These are phyloP conservation scores for Coregonus clupeaformis DNA, from an alignment of 2,113 vertebrate species.

Conservation along the genomic window DNA sequence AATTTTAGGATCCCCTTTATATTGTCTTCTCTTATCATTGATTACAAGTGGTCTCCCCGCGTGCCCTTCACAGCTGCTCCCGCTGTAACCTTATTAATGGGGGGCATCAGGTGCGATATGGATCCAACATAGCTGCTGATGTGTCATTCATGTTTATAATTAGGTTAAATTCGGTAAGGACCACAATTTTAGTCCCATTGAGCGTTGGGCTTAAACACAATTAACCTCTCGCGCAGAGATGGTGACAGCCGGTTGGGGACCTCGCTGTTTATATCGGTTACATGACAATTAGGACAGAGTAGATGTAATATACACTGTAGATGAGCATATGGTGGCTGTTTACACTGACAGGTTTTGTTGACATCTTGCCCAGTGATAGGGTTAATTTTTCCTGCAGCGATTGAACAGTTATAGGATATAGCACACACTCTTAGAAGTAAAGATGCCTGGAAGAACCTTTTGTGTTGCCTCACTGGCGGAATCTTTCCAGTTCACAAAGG, in stretches of 20 bases:
- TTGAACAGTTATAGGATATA: neutral
- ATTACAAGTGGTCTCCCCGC: too few relatives aligned
- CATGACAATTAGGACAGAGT: conserved; percentile 48
- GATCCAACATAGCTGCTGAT: conserved; percentile 23
- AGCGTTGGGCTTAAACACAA: conserved; percentile 5
- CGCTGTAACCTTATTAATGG: conserved; percentile 28
- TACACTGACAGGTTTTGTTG: conserved; percentile 39
- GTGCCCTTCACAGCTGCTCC: conserved; percentile 25
- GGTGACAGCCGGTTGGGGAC: conserved; percentile 37
- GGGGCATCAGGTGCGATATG: conserved; percentile 52
- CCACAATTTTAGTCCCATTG: conserved; percentile 11
- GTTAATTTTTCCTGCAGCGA: conserved; percentile 14
- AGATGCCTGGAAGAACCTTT: too few relatives aligned
- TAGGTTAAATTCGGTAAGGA: conserved; percentile 13
- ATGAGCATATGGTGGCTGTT: conserved; percentile 40
- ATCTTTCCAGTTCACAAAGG: too few relatives aligned
- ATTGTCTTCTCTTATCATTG: neutral
- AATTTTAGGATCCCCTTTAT: too few relatives aligned
- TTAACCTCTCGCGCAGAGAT: conserved; percentile 20
- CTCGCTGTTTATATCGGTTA: conserved; percentile 29
- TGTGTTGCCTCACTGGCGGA: too few relatives aligned
- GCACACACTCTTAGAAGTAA: too few relatives aligned
- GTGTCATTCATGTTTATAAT: conserved; percentile 22
- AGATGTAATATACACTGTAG: conserved; percentile 38
- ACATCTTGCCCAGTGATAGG: conserved; percentile 16